phyloP scores from a whole-genome alignment of 2,888 invertebrate species.

The Augochlorella aurata region DNA sequence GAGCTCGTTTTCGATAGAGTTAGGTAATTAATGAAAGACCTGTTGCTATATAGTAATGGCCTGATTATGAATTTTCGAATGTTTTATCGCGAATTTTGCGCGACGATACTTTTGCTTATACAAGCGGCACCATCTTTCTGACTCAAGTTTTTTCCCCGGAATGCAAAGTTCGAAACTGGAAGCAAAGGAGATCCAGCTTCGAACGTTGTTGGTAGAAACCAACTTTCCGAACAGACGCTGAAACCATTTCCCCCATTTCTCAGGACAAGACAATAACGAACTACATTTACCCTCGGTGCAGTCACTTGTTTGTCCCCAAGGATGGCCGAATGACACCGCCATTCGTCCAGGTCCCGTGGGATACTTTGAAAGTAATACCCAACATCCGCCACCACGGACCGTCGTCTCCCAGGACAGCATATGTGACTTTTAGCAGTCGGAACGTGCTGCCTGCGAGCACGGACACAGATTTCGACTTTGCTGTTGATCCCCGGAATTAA shows the following conservation, averaged over 20 bases:
- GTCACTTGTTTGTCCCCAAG: slow-evolving; percentile 78
- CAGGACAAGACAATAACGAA: slow-evolving; percentile 73
- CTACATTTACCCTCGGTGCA: slow-evolving; percentile 73
- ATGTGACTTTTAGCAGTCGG: slow-evolving; percentile 72
- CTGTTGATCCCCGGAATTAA: slow-evolving; percentile 6
- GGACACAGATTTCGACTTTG: slow-evolving; percentile 29
- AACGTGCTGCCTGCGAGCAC: slow-evolving; percentile 20
- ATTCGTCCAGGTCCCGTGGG: slow-evolving; percentile 74
- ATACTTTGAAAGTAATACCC: slow-evolving; percentile 78
- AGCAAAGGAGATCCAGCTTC: not conserved
- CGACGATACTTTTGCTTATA: not conserved
- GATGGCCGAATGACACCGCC: slow-evolving; percentile 76
- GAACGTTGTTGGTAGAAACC: slow-evolving; percentile 15
- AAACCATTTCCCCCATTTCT: slow-evolving; percentile 69
- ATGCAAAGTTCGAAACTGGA: not conserved
- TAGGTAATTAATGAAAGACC: too few species aligned
- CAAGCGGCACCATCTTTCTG: not conserved
- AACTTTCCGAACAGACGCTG: slow-evolving; percentile 25
- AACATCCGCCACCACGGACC: slow-evolving; percentile 70
- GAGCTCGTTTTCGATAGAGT: not conserved
- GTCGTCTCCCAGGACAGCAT: slow-evolving; percentile 69
- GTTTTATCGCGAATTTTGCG: not conserved
- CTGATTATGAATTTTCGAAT: too few species aligned
- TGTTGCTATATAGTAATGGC: too few species aligned
- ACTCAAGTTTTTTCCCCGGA: not conserved